Percentiles rank a stretch among this genome's conserved stretches.
These are phyloP conservation scores for Melieria picta DNA, from an alignment of 2,888 invertebrate genomes.

Conservation along the genomic window DNA sequence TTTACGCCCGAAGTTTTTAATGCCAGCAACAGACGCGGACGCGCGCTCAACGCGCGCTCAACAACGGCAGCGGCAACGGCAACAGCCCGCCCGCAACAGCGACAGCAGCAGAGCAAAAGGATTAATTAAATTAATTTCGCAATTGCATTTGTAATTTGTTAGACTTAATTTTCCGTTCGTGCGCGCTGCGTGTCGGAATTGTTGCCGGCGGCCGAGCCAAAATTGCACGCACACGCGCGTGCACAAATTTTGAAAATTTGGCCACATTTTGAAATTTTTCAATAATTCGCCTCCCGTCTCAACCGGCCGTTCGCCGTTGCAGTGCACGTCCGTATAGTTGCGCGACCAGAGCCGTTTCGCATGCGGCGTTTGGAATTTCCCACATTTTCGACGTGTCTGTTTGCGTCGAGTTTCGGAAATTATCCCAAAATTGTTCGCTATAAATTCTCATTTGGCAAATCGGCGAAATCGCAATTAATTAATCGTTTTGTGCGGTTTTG, in stretches of 20 bases:
- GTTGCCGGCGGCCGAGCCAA: no score
- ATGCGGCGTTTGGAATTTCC: no score
- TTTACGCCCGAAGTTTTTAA: constrained; percentile 22
- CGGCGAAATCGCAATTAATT: constrained; percentile 44
- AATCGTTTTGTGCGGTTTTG: constrained; percentile 38
- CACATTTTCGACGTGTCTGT: no score
- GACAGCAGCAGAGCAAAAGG: constrained; percentile 25
- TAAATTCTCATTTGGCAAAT: constrained; percentile 43
- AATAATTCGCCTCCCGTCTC: no score
- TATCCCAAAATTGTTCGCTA: constrained; percentile 41
- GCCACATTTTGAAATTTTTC: no score
- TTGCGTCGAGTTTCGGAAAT: constrained; percentile 28
- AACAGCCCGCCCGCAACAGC: not conserved
- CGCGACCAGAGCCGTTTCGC: no score
- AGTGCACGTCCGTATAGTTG: no score
- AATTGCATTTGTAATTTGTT: constrained; percentile 47
- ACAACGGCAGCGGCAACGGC: not conserved
- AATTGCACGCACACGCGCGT: no score
- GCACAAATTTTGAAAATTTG: no score
- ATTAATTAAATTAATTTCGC: constrained; percentile 49
- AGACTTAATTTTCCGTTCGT: constrained; percentile 18
- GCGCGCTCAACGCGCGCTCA: no score
- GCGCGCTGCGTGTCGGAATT: not conserved
- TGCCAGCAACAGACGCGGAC: not conserved
- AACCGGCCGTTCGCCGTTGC: no score